Conservation (phyloP, 2,113 vertebrate species). For the Phylloscopus trochilus region DNA sequence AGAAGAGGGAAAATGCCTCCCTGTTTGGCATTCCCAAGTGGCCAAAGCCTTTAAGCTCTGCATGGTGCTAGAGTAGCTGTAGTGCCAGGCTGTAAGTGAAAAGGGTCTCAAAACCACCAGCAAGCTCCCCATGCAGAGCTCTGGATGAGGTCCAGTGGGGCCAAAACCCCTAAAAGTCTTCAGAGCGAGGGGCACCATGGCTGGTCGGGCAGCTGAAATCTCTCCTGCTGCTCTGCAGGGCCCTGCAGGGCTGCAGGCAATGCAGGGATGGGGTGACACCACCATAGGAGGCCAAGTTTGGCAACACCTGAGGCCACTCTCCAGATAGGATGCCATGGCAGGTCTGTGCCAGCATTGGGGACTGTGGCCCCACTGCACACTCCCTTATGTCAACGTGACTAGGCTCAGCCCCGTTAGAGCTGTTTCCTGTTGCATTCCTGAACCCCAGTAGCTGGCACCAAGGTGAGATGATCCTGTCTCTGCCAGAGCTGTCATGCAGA, state of each 20-base stretch:
- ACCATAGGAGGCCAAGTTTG: background rate
- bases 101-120: background rate
- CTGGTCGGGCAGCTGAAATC: background rate
- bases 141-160: accelerated
- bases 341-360: background rate
- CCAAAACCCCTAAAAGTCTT: background rate
- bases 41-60: background rate
- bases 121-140: background rate
- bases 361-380: accelerated
- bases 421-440: background rate
- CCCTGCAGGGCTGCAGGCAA: background rate
- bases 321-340: background rate
- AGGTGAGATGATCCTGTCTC: background rate
- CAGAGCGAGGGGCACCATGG: background rate
- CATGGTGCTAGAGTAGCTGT: background rate
- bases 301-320: background rate
- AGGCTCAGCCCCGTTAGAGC: background rate
- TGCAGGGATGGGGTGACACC: accelerated
- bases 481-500: background rate
- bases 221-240: background rate
- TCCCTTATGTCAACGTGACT: background rate
- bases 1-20: background rate
- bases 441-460: background rate
- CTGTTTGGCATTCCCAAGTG: background rate
- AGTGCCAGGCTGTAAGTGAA: background rate